A percentile compares a stretch with the other conserved stretches of the same genome.
Conservation (phyloP, 2,888 invertebrate genomes). For the Cybosia mesomella region DNA sequence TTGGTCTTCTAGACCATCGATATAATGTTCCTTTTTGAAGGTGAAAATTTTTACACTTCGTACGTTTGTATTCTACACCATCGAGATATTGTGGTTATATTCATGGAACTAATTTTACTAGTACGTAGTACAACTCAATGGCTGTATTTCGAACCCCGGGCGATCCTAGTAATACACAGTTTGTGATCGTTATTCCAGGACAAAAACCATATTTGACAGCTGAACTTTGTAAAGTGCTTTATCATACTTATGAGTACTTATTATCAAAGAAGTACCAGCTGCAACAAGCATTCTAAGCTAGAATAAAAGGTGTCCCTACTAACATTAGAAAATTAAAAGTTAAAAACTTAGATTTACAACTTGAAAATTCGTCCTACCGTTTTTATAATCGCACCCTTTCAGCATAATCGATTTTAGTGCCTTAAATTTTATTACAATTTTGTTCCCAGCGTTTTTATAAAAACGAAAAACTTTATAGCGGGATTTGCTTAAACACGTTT, state of each 20-base stretch:
- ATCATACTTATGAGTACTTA: neutral
- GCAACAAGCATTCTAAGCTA: neutral
- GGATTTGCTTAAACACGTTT: slow-evolving; percentile 68
- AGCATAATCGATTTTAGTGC: slow-evolving; percentile 68
- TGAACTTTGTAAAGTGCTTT: neutral
- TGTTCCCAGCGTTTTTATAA: slow-evolving; percentile 61
- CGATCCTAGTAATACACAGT: too few species aligned
- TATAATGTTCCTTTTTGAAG: too few species aligned
- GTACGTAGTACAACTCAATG: too few species aligned
- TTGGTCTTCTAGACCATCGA: too few species aligned
- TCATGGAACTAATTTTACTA: too few species aligned
- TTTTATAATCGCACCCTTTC: slow-evolving; percentile 71
- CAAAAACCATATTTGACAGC: too few species aligned
- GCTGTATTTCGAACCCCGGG: too few species aligned
- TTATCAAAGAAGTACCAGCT: neutral
- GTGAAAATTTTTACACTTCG: too few species aligned
- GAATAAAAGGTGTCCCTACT: slow-evolving; percentile 25
- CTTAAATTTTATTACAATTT: slow-evolving; percentile 64
- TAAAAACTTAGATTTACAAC: slow-evolving; percentile 52
- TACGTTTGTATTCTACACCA: too few species aligned
- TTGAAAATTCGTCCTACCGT: slow-evolving; percentile 74
- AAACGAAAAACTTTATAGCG: slow-evolving; percentile 67
- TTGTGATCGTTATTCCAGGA: too few species aligned
- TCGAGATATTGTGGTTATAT: too few species aligned
- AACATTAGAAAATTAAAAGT: slow-evolving; percentile 33